Evolutionary conservation across 2,113 vertebrate genomes (phyloP), one percentile per base, ranked within the genome.

Genomic region (Rhabdomys dilectus): DNA sequence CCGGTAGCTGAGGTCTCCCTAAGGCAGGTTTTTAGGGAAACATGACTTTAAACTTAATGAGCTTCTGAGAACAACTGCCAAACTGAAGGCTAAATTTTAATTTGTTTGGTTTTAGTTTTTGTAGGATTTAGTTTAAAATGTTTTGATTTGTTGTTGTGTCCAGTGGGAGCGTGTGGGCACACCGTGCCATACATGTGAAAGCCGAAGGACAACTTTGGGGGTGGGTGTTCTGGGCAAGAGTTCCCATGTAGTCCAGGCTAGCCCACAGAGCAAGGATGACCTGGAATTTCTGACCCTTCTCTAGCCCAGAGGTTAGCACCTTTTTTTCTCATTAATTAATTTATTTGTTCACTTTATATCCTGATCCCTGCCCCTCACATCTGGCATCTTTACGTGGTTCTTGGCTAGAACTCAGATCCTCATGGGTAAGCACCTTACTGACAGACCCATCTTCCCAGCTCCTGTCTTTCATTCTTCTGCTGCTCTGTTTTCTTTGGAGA

Each of bases 71-170:
- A 80, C 72, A 92, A 26, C 6, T 39, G 81, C 94, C 91, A 76
- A 96, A 89, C 58, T 39, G 80, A 86, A 87, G 66, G 60, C 92
- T 90, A 82, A 95, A 84, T 92, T 92, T 64, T 21, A 85, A 70
- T 89, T 56, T 13, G 2, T 93, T 76, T 92, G 75, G 94, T 19
- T 97, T 97, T 90, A 5, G 42, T 78, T 45, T 53, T 56, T 42
- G 29, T 29, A 62, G n/a, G 36, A 26, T 29, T 24, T 85, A 64
- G 58, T 45, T 85, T 64, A 64, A 85, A 64, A 64, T 64, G 78
- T 64, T 60, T 64, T 19, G 24, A 19, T 64, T 31, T 85, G 4
- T 64, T 64, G 31, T 31, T 64, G 48, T 64, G n/a, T 34, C 58
- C 2, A 2, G 39, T 19, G 36, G 19, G 39, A 6, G 13, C 7